Percentiles rank a stretch among this genome's conserved stretches.
phyloP scores from a whole-genome alignment of 2,113 vertebrate species.

The Sebastes schlegelii region DNA sequence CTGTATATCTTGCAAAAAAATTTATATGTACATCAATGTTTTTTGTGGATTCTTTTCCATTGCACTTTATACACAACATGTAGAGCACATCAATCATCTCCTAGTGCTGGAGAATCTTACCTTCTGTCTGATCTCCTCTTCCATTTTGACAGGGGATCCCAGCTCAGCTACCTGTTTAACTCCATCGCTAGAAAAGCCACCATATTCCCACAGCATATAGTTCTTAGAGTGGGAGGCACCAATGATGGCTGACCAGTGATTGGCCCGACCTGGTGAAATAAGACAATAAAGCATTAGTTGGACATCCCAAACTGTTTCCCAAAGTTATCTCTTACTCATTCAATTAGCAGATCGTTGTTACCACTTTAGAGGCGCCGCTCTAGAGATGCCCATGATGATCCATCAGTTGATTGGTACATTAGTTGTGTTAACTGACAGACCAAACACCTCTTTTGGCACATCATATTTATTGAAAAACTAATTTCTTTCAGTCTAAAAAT shows the following conservation, averaged over 20 bases:
- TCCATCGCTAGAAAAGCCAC: slow-evolving; percentile 92
- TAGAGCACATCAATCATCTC: not conserved
- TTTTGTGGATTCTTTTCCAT: not conserved
- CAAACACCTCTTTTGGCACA: not conserved
- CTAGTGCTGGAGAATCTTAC: slow-evolving; percentile 78
- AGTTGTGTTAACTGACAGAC: not conserved
- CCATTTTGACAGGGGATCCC: slow-evolving; percentile 98
- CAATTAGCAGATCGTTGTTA: not conserved
- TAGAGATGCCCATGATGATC: not conserved
- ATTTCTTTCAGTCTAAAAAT: slow-evolving; percentile 4
- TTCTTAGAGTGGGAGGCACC: slow-evolving; percentile 96
- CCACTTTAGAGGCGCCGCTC: not conserved
- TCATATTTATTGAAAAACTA: not conserved
- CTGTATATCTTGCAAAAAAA: not conserved
- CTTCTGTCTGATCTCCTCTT: slow-evolving; percentile 98
- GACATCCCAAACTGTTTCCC: not conserved
- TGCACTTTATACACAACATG: not conserved
- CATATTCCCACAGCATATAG: slow-evolving; percentile 97
- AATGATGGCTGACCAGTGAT: slow-evolving; percentile 98
- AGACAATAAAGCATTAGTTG: slow-evolving; percentile 32
- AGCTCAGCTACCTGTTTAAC: slow-evolving; percentile 96
- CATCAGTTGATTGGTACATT: not conserved
- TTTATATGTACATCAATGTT: not conserved
- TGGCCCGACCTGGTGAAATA: slow-evolving; percentile 89
- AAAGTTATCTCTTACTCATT: not conserved